Conservation (phyloP, 1,140 invertebrate species). For the Cheumatopsyche charites region DNA sequence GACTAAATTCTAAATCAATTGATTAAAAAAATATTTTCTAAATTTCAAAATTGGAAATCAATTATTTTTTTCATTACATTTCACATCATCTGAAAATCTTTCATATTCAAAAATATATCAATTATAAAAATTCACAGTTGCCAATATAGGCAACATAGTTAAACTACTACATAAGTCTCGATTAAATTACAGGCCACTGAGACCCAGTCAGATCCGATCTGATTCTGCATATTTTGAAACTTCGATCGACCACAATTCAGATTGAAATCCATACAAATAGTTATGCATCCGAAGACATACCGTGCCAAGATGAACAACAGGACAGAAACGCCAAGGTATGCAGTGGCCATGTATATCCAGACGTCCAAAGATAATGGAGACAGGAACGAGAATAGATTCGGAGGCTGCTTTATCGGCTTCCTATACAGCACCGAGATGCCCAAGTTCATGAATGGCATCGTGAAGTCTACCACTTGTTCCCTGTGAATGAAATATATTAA, state of each 20-base stretch:
- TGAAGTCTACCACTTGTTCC: slow-evolving; percentile 88
- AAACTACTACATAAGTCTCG: too few relatives aligned
- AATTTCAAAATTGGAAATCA: too few relatives aligned
- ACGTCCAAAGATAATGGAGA: slow-evolving; percentile 93
- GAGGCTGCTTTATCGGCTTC: slow-evolving; percentile 88
- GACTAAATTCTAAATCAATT: too few relatives aligned
- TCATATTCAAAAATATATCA: too few relatives aligned
- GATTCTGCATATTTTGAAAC: too few relatives aligned
- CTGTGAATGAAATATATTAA: slow-evolving; percentile 48
- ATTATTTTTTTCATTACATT: too few relatives aligned
- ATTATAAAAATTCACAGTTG: too few relatives aligned
- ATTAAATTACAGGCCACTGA: too few relatives aligned
- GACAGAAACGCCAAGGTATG: slow-evolving; percentile 90
- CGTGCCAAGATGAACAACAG: slow-evolving; percentile 92
- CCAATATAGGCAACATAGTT: too few relatives aligned
- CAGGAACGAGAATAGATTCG: slow-evolving; percentile 91
- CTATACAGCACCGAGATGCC: slow-evolving; percentile 93
- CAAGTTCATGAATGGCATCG: slow-evolving; percentile 95
- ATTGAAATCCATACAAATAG: neutral
- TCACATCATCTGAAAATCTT: too few relatives aligned
- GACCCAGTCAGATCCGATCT: too few relatives aligned
- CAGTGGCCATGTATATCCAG: slow-evolving; percentile 95
- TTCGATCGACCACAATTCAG: neutral
- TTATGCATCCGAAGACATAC: slow-evolving; percentile 61
- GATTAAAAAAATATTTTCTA: too few relatives aligned